Conservation (phyloP, 2,888 invertebrate species). For the Stramonita haemastoma region DNA sequence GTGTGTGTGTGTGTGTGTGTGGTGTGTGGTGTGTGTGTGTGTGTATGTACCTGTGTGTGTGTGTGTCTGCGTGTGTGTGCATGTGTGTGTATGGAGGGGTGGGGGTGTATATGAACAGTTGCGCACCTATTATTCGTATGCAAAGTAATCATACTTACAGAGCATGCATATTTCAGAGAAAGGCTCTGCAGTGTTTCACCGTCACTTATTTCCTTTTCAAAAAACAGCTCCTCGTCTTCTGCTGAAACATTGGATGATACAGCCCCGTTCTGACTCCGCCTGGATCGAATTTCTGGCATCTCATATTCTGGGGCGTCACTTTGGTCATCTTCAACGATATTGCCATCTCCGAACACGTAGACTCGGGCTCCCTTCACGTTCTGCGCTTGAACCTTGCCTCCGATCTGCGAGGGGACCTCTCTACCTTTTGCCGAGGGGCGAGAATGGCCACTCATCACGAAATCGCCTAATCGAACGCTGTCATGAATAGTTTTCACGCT, state of each 20-base stretch:
- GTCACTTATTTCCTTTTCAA: constrained; percentile 64
- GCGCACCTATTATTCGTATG: background rate
- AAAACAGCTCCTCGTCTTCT: constrained; percentile 56
- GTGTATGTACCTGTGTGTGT: too few species aligned
- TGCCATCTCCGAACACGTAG: constrained; percentile 70
- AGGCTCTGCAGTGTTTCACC: constrained; percentile 70
- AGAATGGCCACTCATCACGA: constrained; percentile 23
- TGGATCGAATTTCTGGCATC: constrained; percentile 65
- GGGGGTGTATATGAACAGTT: background rate
- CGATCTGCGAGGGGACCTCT: constrained; percentile 8
- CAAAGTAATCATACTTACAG: constrained; percentile 54
- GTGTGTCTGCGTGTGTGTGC: too few species aligned
- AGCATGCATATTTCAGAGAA: constrained; percentile 71
- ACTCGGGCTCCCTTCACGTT: constrained; percentile 68
- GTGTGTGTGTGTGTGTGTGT: too few species aligned
- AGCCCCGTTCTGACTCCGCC: constrained; percentile 46
- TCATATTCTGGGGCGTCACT: constrained; percentile 63
- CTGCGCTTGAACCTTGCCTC: constrained; percentile 59
- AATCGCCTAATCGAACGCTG: background rate
- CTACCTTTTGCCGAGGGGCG: constrained; percentile 34
- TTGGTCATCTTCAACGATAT: constrained; percentile 60
- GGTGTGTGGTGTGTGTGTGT: too few species aligned
- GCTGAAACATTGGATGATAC: constrained; percentile 19
- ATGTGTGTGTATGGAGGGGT: too few species aligned
- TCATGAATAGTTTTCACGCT: background rate